These are phyloP conservation scores for Ganaspis sp. DNA, from an alignment of 1,140 invertebrate species.

Conservation along the genomic window DNA sequence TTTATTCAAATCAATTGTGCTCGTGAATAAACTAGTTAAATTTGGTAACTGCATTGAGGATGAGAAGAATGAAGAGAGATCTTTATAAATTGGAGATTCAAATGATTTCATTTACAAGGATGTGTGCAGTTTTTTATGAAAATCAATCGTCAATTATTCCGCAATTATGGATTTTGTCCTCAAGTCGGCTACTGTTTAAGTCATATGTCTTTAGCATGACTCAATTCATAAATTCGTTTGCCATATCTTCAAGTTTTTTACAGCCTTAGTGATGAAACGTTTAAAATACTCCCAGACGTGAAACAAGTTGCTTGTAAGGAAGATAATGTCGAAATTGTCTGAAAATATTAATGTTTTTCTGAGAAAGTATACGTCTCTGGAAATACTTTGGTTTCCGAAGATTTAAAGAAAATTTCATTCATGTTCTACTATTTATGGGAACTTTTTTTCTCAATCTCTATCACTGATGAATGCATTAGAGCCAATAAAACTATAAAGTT, in stretches of 20 bases:
- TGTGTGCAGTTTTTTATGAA: background rate
- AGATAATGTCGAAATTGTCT: background rate
- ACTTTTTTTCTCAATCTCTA: background rate
- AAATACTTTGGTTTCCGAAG: background rate
- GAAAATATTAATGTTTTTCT: background rate
- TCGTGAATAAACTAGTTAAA: background rate
- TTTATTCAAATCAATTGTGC: background rate
- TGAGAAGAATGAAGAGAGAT: background rate
- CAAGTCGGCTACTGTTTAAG: background rate
- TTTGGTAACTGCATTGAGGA: background rate
- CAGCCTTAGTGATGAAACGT: background rate
- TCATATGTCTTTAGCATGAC: background rate
- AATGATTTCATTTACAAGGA: background rate
- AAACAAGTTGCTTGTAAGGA: background rate
- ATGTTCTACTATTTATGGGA: background rate
- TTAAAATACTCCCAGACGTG: background rate
- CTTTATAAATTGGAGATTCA: conserved; percentile 6
- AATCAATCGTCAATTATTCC: background rate
- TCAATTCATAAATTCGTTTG: background rate
- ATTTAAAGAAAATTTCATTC: background rate
- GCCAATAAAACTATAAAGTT: background rate
- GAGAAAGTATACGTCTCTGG: background rate
- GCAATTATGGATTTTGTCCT: background rate
- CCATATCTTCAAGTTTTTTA: background rate
- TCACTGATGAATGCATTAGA: background rate